These are phyloP conservation scores for Marcusenius ussheri DNA, from an alignment of 2,113 vertebrate genomes.

Conservation along the genomic window DNA sequence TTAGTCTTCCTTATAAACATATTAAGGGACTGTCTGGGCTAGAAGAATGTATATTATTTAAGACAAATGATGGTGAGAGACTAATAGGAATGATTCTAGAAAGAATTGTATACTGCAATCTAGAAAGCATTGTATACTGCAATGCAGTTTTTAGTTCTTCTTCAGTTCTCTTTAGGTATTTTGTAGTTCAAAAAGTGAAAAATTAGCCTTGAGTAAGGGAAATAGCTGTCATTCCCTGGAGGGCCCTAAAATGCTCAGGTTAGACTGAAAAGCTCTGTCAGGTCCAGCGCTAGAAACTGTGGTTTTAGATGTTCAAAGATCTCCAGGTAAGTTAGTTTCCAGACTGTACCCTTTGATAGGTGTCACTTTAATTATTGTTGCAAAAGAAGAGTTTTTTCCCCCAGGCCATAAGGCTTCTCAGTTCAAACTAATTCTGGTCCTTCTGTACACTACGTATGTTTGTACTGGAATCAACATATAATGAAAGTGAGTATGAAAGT, in stretches of 20 bases:
- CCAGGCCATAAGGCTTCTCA: no score
- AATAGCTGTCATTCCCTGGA: not conserved
- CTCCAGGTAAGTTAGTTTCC: not conserved
- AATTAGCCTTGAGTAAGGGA: not conserved
- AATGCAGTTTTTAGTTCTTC: not conserved
- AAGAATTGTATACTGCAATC: not conserved
- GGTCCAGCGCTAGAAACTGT: not conserved
- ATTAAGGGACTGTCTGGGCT: not conserved
- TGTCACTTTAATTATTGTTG: no score
- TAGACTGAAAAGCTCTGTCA: not conserved
- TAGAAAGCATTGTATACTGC: not conserved
- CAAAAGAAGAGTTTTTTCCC: no score
- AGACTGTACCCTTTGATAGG: not conserved
- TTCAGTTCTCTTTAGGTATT: not conserved
- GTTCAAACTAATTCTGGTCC: no score
- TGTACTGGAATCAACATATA: no score
- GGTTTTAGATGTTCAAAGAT: not conserved
- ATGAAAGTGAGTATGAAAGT: no score
- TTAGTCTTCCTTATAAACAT: not conserved
- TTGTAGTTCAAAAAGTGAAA: not conserved
- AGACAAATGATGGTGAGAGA: not conserved
- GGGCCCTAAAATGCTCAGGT: not conserved
- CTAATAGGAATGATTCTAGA: not conserved
- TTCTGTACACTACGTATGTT: no score
- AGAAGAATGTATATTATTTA: not conserved